Evolutionary conservation across 1,140 invertebrate species (phyloP).

Genomic region (Diorhabda sublineata): DNA sequence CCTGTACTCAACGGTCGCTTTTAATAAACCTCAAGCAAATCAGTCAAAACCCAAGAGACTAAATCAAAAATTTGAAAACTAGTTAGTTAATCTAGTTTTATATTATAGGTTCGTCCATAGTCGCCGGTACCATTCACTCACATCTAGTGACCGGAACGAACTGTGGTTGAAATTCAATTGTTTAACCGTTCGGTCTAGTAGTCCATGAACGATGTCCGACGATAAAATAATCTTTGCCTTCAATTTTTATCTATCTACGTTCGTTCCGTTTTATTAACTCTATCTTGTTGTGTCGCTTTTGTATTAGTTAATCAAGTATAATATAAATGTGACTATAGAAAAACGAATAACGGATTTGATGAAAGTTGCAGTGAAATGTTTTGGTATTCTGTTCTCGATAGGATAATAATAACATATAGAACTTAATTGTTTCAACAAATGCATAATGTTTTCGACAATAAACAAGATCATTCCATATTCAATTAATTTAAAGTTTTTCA

Average conservation of each 20-base stretch:
- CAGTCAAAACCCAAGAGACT: not conserved
- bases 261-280: conserved; percentile 2
- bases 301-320: not conserved
- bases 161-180: conserved; percentile 23
- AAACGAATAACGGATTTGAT: too few species aligned
- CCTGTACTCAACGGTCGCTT: too few species aligned
- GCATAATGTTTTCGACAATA: too few species aligned
- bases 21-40: not conserved
- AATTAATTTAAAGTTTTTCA: too few species aligned
- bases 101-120: not conserved
- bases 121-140: conserved; percentile 13
- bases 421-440: too few species aligned
- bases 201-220: conserved; percentile 16
- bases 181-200: conserved; percentile 20
- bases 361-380: too few species aligned
- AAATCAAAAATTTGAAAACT: not conserved
- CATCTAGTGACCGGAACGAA: conserved; percentile 20
- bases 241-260: not conserved
- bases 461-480: too few species aligned
- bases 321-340: too few species aligned
- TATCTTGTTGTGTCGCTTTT: not conserved
- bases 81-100: not conserved
- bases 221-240: conserved; percentile 3
- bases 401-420: too few species aligned
- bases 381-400: too few species aligned